Evolutionary conservation across 2,797 vertebrate species (phyloP), one percentile per base, ranked within the genome.

Genomic region (Oophaga sylvatica): DNA sequence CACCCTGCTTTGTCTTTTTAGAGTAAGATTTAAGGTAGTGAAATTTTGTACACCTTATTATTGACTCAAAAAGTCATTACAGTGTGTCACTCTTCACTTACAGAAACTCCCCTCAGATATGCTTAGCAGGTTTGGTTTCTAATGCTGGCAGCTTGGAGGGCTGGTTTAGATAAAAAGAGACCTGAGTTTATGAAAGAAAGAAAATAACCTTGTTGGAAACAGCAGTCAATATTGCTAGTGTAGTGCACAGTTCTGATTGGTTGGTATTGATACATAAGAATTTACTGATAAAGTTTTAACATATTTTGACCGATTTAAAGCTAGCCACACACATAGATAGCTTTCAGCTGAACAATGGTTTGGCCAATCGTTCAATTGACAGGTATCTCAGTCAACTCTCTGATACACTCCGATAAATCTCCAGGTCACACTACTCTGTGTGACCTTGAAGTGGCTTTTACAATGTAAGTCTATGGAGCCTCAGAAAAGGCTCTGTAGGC

Each of bases 11-110:
- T 7, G 13, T 76, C 1, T 84, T 48, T 63, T 63, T 26, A 77
- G 70, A 60, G 77, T 71, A 73, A n/a, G 29, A 83, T 22, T 57
- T 22, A 65, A 22, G 20, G 16, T 53, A 48, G 48, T 70, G 81
- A 83, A 31, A 68, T 68, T 26, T 35, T 70, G 60, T 83, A 63
- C 59, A 76, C 15, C 31, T 48, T 84, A 62, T 84, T 45, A 63
- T 65, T 53, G 71, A 62, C 41, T 84, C 22, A 20, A 56, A 84
- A 22, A 76, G 35, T 7, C 70, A 63, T 29, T 75, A 53, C 15
- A 84, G 41, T 57, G 45, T 84, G 35, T 76, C 83, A 76, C 41
- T 84, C 57, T 48, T 29, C 71, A 20, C 16, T 82, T 2, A 2
- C 35, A 22, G 10, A 56, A n/a, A 56, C 45, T 56, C 71, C n/a